Conservation (phyloP, 2,888 invertebrate genomes). For the Galeopsomyia nigrocyanea region DNA sequence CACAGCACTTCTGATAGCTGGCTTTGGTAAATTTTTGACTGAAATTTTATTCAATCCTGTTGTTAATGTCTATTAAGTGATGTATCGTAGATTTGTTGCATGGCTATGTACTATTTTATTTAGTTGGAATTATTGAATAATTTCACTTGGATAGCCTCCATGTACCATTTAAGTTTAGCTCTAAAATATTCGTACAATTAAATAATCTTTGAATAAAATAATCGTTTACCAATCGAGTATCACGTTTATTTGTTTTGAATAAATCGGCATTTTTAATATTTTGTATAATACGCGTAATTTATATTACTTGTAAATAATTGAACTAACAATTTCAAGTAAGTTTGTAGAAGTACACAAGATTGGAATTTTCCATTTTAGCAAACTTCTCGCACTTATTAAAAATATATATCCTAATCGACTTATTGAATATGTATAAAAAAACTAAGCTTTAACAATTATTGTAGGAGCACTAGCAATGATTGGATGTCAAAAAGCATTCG, state of each 20-base stretch:
- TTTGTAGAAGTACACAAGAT: background rate
- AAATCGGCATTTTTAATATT: background rate
- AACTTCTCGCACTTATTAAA: background rate
- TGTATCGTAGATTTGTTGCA: constrained; percentile 9
- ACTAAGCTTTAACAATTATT: constrained; percentile 23
- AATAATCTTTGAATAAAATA: constrained; percentile 35
- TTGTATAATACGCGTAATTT: background rate
- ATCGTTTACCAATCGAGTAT: constrained; percentile 9
- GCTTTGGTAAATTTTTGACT: constrained; percentile 67
- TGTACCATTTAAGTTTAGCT: constrained; percentile 8
- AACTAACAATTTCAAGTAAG: background rate
- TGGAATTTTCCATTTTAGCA: background rate
- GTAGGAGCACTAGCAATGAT: constrained; percentile 58
- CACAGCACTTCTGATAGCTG: constrained; percentile 67
- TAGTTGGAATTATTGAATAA: constrained; percentile 11
- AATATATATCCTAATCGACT: background rate
- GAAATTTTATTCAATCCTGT: constrained; percentile 55
- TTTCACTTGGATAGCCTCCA: background rate
- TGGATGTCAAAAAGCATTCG: constrained; percentile 60
- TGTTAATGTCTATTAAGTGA: constrained; percentile 15
- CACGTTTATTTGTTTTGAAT: constrained; percentile 29
- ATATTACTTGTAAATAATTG: background rate
- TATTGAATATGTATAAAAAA: constrained; percentile 25
- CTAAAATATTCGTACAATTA: constrained; percentile 9
- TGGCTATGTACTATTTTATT: constrained; percentile 17